phyloP scores from a whole-genome alignment of 2,113 vertebrate genomes.

The Pipa parva region DNA sequence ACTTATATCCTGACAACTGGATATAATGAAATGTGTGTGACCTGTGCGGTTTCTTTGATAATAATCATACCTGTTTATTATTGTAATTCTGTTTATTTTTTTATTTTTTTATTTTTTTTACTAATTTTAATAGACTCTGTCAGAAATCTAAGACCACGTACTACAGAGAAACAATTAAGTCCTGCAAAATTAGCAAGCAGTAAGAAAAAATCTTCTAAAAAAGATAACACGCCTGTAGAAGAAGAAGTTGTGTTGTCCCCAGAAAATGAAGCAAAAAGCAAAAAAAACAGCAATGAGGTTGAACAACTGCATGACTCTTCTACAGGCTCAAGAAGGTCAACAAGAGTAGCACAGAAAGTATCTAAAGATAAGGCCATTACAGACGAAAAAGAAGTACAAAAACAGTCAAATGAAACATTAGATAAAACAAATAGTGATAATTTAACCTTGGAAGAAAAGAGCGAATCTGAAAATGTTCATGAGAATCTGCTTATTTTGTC shows the following conservation, averaged over 20 bases:
- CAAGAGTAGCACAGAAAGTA: slow-evolving; percentile 48
- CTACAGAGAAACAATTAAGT: slow-evolving; percentile 65
- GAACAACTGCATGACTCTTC: slow-evolving; percentile 43
- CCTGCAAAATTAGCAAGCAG: slow-evolving; percentile 60
- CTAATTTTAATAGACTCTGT: slow-evolving; percentile 59
- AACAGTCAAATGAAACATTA: slow-evolving; percentile 46
- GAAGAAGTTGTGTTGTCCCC: slow-evolving; percentile 49
- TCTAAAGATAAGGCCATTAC: slow-evolving; percentile 47
- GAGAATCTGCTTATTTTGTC: slow-evolving; percentile 1
- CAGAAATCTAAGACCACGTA: slow-evolving; percentile 69
- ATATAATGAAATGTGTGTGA: too few species aligned
- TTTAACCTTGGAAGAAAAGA: slow-evolving; percentile 30
- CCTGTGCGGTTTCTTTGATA: too few species aligned
- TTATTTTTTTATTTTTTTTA: slow-evolving; percentile 46
- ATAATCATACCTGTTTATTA: too few species aligned
- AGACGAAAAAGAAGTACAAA: slow-evolving; percentile 41
- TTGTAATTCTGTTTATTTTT: slow-evolving; percentile 34
- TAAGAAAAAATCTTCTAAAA: slow-evolving; percentile 43
- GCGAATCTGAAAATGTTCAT: not conserved
- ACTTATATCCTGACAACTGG: too few species aligned
- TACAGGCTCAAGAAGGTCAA: slow-evolving; percentile 48
- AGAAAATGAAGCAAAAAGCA: slow-evolving; percentile 56
- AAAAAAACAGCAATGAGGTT: slow-evolving; percentile 48
- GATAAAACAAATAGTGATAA: slow-evolving; percentile 48
- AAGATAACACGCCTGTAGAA: not conserved